phyloP scores from a whole-genome alignment of 2,113 vertebrate species.

The Acanthochromis polyacanthus region DNA sequence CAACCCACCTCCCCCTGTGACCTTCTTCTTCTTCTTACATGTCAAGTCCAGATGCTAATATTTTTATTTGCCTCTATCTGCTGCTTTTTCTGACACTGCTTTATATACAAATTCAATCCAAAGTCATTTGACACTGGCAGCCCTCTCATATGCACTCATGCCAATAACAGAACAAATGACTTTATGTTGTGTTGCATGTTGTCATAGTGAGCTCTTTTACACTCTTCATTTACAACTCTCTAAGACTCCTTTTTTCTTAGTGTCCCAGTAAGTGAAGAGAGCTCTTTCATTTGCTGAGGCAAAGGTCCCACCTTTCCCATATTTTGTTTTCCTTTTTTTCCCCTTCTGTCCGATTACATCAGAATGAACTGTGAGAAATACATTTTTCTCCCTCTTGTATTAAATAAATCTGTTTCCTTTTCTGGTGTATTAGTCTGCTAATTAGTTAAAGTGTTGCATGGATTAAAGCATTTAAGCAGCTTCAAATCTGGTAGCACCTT shows the following conservation, averaged over 20 bases:
- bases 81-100: slow-evolving; percentile 25
- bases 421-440: background rate
- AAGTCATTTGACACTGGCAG: slow-evolving; percentile 56
- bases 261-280: slow-evolving; percentile 43
- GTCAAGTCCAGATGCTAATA: slow-evolving; percentile 40
- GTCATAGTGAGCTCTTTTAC: slow-evolving; percentile 68
- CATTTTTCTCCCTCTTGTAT: background rate
- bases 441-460: background rate
- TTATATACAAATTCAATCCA: slow-evolving; percentile 21
- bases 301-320: slow-evolving; percentile 61
- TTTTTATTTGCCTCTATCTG: slow-evolving; percentile 37
- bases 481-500: no score
- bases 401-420: background rate
- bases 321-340: slow-evolving; percentile 28
- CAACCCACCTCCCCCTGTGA: slow-evolving; percentile 48
- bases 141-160: slow-evolving; percentile 34
- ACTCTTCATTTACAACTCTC: slow-evolving; percentile 62
- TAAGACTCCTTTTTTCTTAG: slow-evolving; percentile 32
- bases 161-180: slow-evolving; percentile 69
- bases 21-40: slow-evolving; percentile 37
- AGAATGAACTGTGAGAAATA: slow-evolving; percentile 5
- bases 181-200: slow-evolving; percentile 73
- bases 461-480: background rate
- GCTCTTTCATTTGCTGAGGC: slow-evolving; percentile 54
- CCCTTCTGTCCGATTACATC: background rate